phyloP scores from a whole-genome alignment of 2,797 vertebrate species.

The Merluccius polli region DNA sequence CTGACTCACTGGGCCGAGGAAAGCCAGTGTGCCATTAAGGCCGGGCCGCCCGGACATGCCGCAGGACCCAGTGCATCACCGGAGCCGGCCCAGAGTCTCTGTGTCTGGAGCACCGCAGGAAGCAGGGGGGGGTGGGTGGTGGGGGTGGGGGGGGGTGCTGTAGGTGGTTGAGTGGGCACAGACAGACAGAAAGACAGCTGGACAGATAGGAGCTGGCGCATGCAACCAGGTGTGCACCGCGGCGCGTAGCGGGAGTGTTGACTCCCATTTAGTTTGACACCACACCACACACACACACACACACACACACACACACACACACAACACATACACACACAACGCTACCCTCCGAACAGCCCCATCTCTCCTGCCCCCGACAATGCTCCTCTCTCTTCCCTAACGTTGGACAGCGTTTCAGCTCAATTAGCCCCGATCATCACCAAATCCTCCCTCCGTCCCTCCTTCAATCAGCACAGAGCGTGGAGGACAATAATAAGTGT shows the following conservation, averaged over 20 bases:
- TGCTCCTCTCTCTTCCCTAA: neutral
- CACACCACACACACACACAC: slow-evolving; percentile 22
- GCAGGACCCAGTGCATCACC: slow-evolving; percentile 40
- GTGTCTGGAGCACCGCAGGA: slow-evolving; percentile 23
- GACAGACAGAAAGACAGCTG: slow-evolving; percentile 32
- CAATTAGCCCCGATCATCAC: slow-evolving; percentile 51
- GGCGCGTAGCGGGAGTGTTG: slow-evolving; percentile 22
- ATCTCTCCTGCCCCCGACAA: neutral
- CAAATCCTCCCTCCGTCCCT: slow-evolving; percentile 36
- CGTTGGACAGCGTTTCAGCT: slow-evolving; percentile 23
- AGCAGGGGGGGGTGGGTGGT: slow-evolving; percentile 17
- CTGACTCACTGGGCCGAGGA: slow-evolving; percentile 65
- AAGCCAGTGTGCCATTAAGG: slow-evolving; percentile 64
- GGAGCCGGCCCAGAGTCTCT: slow-evolving; percentile 32
- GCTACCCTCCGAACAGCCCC: neutral
- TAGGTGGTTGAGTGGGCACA: neutral
- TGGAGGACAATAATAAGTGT: slow-evolving; percentile 36
- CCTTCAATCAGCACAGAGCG: slow-evolving; percentile 49
- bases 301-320: too few species aligned
- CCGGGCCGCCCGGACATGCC: slow-evolving; percentile 52
- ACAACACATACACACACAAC: too few species aligned
- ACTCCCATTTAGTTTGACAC: slow-evolving; percentile 35
- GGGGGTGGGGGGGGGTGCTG: slow-evolving; percentile 21
- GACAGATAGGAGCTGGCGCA: slow-evolving; percentile 14
- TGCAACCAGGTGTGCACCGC: slow-evolving; percentile 20